Evolutionary conservation across 2,797 vertebrate genomes (phyloP), one percentile per base, ranked within the genome.

Genomic region (Microchirus variegatus): DNA sequence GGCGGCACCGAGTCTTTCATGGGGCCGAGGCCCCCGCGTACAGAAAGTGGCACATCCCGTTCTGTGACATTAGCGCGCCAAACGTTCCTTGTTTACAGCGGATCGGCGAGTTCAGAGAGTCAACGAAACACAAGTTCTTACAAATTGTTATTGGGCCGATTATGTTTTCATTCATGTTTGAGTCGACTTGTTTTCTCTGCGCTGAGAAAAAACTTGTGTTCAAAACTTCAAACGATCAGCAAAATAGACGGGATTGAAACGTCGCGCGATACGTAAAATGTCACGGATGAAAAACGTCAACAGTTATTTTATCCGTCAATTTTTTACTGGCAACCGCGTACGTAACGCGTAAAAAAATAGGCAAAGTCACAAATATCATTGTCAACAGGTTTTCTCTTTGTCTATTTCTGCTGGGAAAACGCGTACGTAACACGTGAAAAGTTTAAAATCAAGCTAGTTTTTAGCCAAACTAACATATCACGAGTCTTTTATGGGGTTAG

Each of bases 1-100:
- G 22, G 22, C 22, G 5, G 22, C 82, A n/a, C 84, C 90, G 91
- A 92, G 91, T 79, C 82, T 90, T 90, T 93, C 86, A 92, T 88
- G 82, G 90, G 22, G 22, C 22, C 22, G 22, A 22, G 22, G n/a
- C n/a, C n/a, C n/a, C n/a, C n/a, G n/a, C n/a, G n/a, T n/a, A 63
- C 75, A 75, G 83, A 89, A 87, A 92, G 90, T 81, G 83, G 77
- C 90, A 86, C 80, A 81, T 89, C 83, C 89, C 84, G 86, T 80
- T 90, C 85, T 59, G 77, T 81, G 87, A 87, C 78, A 82, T 76
- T 78, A 81, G 82, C 65, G 66, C 81, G 82, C n/a, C 80, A 83
- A 10, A 86, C 86, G 59, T 70, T 74, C 56, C 87, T 91, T 92
- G 91, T 92, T 93, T 92, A 92, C 89, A 90, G 67, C 77, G 67